Percentiles rank a stretch among this genome's conserved stretches.
Conservation (phyloP, 2,113 vertebrate genomes). For the Phalacrocorax brasilianus region DNA sequence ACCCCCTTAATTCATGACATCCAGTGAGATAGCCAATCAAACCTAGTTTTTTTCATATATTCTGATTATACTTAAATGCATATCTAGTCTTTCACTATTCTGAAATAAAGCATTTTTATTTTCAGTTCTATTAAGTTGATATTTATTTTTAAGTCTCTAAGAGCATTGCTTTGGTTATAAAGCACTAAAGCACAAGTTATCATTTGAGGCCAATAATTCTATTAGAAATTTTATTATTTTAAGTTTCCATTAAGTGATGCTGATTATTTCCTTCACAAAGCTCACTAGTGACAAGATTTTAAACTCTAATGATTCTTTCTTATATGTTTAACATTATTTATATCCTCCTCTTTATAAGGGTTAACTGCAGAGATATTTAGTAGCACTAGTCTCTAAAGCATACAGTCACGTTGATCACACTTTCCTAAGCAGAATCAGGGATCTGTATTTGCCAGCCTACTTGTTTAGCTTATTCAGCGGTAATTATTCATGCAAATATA, state of each 20-base stretch:
- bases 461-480: background rate
- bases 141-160: background rate
- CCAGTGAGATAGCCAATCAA: background rate
- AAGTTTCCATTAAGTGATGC: background rate
- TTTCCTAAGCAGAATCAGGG: background rate
- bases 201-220: background rate
- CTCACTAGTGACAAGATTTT: background rate
- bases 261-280: background rate
- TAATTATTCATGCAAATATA: conserved; percentile 41
- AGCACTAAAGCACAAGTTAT: background rate
- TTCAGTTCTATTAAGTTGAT: background rate
- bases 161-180: background rate
- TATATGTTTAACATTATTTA: background rate
- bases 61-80: background rate
- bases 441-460: background rate
- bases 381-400: background rate
- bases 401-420: background rate
- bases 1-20: background rate
- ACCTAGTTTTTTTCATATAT: background rate
- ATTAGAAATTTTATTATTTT: background rate
- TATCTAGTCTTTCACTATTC: background rate
- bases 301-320: background rate
- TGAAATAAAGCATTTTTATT: background rate
- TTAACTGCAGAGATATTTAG: background rate
- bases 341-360: background rate